phyloP scores from a whole-genome alignment of 2,797 vertebrate genomes.

The Bradypus variegatus region DNA sequence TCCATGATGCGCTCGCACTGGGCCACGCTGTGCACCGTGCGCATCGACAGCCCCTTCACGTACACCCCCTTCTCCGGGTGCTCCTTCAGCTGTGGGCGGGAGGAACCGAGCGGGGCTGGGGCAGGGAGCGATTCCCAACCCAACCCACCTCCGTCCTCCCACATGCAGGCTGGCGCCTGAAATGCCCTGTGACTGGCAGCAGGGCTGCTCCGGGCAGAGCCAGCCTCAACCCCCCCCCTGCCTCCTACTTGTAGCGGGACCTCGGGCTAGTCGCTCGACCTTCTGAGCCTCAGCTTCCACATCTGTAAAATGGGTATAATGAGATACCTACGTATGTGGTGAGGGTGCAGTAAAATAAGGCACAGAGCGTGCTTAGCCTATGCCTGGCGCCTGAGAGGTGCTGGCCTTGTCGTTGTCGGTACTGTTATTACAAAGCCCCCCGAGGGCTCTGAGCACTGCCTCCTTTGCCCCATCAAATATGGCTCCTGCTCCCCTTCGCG shows the following conservation, averaged over 20 bases:
- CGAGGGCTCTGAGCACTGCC: neutral
- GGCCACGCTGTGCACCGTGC: conserved; percentile 80
- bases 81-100: conserved; percentile 82
- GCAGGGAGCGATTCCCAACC: neutral
- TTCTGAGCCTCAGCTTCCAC: neutral
- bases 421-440: neutral
- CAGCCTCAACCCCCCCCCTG: neutral
- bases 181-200: neutral
- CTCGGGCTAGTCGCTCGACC: neutral
- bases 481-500: neutral
- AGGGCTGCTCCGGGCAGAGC: neutral
- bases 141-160: neutral
- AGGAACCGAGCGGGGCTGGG: accelerated
- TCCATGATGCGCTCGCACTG: conserved; percentile 86
- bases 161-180: neutral
- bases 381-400: neutral
- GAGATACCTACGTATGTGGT: neutral
- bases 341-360: neutral
- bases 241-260: neutral
- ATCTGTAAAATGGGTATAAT: neutral
- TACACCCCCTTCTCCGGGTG: conserved; percentile 85
- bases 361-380: neutral
- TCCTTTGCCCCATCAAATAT: neutral
- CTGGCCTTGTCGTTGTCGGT: accelerated
- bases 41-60: conserved; percentile 85